Evolutionary conservation across 2,113 vertebrate species (phyloP).

Genomic region (Stegostoma tigrinum): DNA sequence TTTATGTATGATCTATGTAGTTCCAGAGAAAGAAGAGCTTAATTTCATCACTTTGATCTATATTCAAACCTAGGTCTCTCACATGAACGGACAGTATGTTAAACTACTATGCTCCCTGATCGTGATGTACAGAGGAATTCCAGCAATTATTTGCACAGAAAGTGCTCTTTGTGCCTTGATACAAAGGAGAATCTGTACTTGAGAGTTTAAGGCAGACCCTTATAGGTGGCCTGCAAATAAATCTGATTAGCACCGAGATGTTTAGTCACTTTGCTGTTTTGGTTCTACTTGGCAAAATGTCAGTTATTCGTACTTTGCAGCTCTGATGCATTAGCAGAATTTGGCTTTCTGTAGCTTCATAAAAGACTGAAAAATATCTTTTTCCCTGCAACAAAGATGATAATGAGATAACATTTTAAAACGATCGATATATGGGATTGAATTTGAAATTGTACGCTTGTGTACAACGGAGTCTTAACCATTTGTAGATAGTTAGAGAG

Average conservation of each 20-base stretch:
- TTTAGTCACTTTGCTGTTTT: background rate
- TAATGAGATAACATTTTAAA: background rate
- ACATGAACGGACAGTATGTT: background rate
- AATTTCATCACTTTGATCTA: background rate
- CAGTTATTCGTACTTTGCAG: background rate
- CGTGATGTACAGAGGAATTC: background rate
- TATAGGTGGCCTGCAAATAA: background rate
- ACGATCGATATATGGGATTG: background rate
- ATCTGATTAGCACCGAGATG: slow-evolving; percentile 34
- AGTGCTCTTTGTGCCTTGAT: background rate
- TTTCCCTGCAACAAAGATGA: slow-evolving; percentile 33
- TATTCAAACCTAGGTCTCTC: background rate
- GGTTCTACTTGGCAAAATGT: slow-evolving; percentile 9
- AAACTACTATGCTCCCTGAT: background rate
- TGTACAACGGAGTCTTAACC: background rate
- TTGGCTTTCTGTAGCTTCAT: slow-evolving; percentile 44
- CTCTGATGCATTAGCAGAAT: slow-evolving; percentile 42
- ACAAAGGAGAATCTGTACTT: background rate
- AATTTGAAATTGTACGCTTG: background rate
- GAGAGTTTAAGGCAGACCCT: background rate
- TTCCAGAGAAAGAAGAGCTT: background rate
- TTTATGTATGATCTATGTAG: background rate
- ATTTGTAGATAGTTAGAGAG: background rate
- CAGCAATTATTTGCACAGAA: slow-evolving; percentile 13
- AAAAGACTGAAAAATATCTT: slow-evolving; percentile 42